phyloP scores from a whole-genome alignment of 37 sponge, comb jelly and placozoan species.

The Haliclona indistincta region DNA sequence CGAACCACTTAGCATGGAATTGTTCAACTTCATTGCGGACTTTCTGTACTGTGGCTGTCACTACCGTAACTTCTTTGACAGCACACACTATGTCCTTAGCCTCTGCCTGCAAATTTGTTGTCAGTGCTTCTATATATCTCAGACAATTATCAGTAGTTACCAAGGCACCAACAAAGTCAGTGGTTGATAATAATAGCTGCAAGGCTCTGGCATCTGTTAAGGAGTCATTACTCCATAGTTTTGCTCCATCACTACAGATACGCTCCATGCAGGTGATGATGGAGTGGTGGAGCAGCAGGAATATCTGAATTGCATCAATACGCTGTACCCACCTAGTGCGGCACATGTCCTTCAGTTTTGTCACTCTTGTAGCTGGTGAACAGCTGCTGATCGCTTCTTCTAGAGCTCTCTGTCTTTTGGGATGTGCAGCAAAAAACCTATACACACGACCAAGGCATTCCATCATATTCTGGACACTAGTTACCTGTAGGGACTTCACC shows the following conservation, averaged over 20 bases:
- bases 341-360: slow-evolving; percentile 53
- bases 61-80: slow-evolving; percentile 21
- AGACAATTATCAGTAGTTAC: slow-evolving; percentile 39
- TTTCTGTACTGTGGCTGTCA: slow-evolving; percentile 38
- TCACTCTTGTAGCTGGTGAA: slow-evolving; percentile 25
- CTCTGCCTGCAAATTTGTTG: slow-evolving; percentile 41
- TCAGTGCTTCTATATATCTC: slow-evolving; percentile 45
- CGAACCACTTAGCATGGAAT: slow-evolving; percentile 45
- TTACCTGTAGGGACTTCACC: slow-evolving; percentile 29
- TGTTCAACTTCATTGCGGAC: slow-evolving; percentile 27
- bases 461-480: slow-evolving; percentile 59
- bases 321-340: slow-evolving; percentile 65
- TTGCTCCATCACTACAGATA: slow-evolving; percentile 47
- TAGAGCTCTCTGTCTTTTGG: slow-evolving; percentile 50
- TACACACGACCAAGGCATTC: slow-evolving; percentile 45
- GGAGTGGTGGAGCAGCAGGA: slow-evolving; percentile 53
- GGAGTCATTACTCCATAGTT: slow-evolving; percentile 36
- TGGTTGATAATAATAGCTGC: slow-evolving; percentile 18
- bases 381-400: slow-evolving; percentile 36
- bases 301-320: no score
- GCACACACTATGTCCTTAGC: slow-evolving; percentile 46
- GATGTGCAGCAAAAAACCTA: slow-evolving; percentile 56
- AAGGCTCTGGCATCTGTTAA: slow-evolving; percentile 39
- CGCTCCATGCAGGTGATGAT: slow-evolving; percentile 64
- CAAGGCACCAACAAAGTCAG: slow-evolving; percentile 40